Conservation (phyloP, 2,113 vertebrate genomes). For the Centropus bengalensis region DNA sequence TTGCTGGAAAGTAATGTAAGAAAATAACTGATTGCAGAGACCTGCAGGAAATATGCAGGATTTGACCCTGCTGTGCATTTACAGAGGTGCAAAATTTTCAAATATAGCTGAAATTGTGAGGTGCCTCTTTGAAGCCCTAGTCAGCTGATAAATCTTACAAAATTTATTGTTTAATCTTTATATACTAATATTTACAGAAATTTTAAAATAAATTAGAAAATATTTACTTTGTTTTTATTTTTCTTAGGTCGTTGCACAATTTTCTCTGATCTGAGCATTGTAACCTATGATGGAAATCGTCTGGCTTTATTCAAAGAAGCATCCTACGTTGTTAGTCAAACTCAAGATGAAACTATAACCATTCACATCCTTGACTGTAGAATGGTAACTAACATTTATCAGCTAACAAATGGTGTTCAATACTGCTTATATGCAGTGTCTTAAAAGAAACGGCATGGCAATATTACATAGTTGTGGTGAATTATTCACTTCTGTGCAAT, state of each 20-base stretch:
- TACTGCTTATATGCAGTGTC: neutral
- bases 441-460: neutral
- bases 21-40: neutral
- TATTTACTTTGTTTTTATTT: neutral
- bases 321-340: constrained; percentile 85
- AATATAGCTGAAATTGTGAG: neutral
- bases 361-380: constrained; percentile 88
- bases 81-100: neutral
- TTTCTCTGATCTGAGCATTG: constrained; percentile 92
- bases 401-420: neutral
- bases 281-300: constrained; percentile 91
- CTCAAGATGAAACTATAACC: constrained; percentile 85
- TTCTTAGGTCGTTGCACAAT: constrained; percentile 90
- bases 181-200: neutral
- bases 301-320: constrained; percentile 91
- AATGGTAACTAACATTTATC: constrained; percentile 70
- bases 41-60: neutral
- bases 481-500: neutral
- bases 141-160: neutral
- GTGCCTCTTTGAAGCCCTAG: neutral
- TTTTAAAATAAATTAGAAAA: neutral
- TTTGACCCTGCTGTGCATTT: neutral
- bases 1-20: neutral
- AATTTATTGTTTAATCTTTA: neutral
- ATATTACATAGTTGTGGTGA: neutral